A percentile compares a stretch with the other conserved stretches of the same genome.
Evolutionary conservation across 2,888 invertebrate genomes (phyloP).

Genomic region (Girardia tigrina): DNA sequence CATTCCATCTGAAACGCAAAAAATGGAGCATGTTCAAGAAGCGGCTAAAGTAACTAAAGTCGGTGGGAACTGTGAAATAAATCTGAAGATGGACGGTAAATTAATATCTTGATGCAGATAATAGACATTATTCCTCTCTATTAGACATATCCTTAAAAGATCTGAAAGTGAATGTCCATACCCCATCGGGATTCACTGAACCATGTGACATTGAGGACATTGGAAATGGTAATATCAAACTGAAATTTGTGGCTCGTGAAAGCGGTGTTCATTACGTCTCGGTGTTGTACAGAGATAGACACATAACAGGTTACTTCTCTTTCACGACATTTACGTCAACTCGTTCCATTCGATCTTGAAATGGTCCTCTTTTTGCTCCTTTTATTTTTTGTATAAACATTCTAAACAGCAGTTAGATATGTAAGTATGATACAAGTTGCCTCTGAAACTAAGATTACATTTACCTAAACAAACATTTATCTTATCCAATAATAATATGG

Average conservation of each 20-base stretch:
- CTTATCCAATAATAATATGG: no score
- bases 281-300: conserved; percentile 15
- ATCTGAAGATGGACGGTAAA: conserved; percentile 84
- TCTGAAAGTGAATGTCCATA: neutral
- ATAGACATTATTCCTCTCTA: no score
- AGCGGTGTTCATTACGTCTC: conserved; percentile 28
- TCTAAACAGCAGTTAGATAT: no score
- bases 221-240: neutral
- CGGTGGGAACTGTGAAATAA: conserved; percentile 84
- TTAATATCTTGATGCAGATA: neutral
- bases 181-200: neutral
- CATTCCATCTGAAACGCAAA: neutral
- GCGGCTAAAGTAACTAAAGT: conserved; percentile 86
- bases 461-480: no score
- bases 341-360: neutral
- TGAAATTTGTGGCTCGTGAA: conserved; percentile 18
- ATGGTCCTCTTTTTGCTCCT: no score
- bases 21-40: conserved; percentile 76
- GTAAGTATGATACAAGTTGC: no score
- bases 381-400: no score
- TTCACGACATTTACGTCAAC: neutral
- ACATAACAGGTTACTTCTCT: neutral
- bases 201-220: conserved; percentile 7
- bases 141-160: neutral
- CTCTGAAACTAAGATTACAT: no score